Evolutionary conservation across 2,888 invertebrate species (phyloP).

Genomic region (Tortricodes alternella): DNA sequence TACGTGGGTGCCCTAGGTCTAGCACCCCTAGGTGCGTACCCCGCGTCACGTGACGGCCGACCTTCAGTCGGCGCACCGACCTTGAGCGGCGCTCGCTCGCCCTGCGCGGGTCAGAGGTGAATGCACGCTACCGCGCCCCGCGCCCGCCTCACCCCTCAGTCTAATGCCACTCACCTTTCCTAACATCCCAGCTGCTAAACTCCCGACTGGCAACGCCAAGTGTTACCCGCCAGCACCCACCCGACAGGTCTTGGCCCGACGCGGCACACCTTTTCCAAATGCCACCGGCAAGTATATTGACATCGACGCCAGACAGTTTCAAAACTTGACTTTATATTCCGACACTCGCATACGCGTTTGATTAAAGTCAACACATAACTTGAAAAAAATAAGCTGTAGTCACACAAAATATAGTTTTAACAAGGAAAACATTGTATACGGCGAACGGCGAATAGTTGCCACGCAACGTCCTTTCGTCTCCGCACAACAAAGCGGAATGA

Average conservation of each 20-base stretch:
- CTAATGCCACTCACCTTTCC: conserved; percentile 70
- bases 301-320: conserved; percentile 53
- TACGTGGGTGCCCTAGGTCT: conserved; percentile 43
- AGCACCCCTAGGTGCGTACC: conserved; percentile 77
- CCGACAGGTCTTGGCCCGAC: conserved; percentile 73
- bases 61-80: conserved; percentile 82
- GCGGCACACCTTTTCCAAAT: conserved; percentile 82
- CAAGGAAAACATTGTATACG: conserved; percentile 74
- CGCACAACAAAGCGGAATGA: conserved; percentile 82
- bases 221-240: conserved; percentile 59
- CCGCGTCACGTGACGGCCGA: conserved; percentile 80
- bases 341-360: conserved; percentile 60
- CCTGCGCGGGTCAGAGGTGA: conserved; percentile 82
- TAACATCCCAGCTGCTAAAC: conserved; percentile 32
- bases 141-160: conserved; percentile 44
- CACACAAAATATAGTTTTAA: conserved; percentile 64
- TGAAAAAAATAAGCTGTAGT: conserved; percentile 53
- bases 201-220: conserved; percentile 31
- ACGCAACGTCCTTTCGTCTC: conserved; percentile 72
- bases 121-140: conserved; percentile 62
- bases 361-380: conserved; percentile 57
- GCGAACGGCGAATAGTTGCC: conserved; percentile 46
- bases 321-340: conserved; percentile 55
- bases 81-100: conserved; percentile 75
- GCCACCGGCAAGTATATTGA: conserved; percentile 82